phyloP scores from a whole-genome alignment of 2,113 vertebrate genomes.

The Rhipidura dahli region DNA sequence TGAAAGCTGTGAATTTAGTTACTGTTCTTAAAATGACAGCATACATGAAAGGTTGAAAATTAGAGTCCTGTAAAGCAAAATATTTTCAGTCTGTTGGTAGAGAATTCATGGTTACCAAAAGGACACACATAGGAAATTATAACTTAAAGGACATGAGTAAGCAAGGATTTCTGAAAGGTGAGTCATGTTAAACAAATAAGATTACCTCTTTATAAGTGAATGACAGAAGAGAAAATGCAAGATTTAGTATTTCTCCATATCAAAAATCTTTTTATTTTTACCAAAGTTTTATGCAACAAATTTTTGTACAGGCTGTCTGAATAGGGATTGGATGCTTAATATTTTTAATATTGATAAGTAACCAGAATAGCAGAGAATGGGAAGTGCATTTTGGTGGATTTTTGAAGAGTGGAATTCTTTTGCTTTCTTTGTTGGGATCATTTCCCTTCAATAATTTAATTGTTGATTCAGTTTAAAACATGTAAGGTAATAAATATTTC shows the following conservation, averaged over 20 bases:
- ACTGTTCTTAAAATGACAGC: not conserved
- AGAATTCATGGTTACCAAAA: not conserved
- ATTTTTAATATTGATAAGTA: not conserved
- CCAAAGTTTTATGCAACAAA: not conserved
- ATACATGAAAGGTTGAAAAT: not conserved
- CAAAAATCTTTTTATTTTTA: not conserved
- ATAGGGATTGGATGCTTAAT: not conserved
- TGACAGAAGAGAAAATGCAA: not conserved
- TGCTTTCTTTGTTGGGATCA: not conserved
- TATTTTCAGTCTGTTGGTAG: not conserved
- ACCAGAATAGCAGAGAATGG: not conserved
- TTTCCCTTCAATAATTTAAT: slow-evolving; percentile 15
- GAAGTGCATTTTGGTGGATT: not conserved
- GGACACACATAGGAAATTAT: not conserved
- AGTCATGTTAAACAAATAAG: not conserved
- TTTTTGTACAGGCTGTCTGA: not conserved
- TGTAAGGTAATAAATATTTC: slow-evolving; percentile 28
- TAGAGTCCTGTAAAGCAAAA: not conserved
- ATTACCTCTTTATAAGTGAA: not conserved
- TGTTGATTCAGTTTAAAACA: slow-evolving; percentile 6
- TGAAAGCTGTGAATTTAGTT: not conserved
- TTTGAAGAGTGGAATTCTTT: not conserved
- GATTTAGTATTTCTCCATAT: not conserved
- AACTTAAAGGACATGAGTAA: not conserved
- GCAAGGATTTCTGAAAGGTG: not conserved